Percentiles rank a stretch among this genome's conserved stretches.
These are phyloP conservation scores for Drosophila pseudotalamancana DNA, from an alignment of 2,888 invertebrate genomes.

Conservation along the genomic window DNA sequence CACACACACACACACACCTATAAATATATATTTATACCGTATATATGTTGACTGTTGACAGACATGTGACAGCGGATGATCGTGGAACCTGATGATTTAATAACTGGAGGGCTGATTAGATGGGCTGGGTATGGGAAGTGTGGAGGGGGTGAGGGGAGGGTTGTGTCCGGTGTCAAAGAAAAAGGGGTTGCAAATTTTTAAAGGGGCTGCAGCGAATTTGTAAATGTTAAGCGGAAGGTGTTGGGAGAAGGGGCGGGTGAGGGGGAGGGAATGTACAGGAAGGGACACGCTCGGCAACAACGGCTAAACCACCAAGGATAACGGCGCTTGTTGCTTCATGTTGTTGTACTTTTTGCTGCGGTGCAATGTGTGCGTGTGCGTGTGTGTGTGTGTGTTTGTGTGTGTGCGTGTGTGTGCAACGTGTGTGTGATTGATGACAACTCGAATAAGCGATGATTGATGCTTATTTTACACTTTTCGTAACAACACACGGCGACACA, in stretches of 20 bases:
- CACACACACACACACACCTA: background rate
- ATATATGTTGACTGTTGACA: constrained; percentile 61
- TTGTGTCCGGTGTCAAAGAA: background rate
- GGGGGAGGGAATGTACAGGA: background rate
- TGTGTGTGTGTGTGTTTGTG: background rate
- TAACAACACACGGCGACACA: constrained; percentile 80
- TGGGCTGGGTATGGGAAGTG: background rate
- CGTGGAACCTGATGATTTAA: constrained; percentile 76
- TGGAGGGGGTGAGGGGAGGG: background rate
- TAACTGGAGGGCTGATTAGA: constrained; percentile 65
- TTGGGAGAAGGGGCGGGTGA: background rate
- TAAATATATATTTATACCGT: background rate
- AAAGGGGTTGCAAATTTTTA: constrained; percentile 54
- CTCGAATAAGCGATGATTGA: constrained; percentile 83
- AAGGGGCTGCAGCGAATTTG: constrained; percentile 36
- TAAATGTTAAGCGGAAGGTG: constrained; percentile 19
- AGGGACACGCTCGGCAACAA: constrained; percentile 8
- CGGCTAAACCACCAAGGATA: constrained; percentile 58
- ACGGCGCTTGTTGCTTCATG: constrained; percentile 45
- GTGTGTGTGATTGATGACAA: constrained; percentile 82
- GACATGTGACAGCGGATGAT: constrained; percentile 69
- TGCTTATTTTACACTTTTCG: constrained; percentile 82
- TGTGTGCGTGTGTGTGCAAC: constrained; percentile 59
- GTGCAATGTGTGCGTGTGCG: constrained; percentile 37
- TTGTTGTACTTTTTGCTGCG: constrained; percentile 49